These are phyloP conservation scores for Phyto melanocephala DNA, from an alignment of 2,888 invertebrate genomes.

Conservation along the genomic window DNA sequence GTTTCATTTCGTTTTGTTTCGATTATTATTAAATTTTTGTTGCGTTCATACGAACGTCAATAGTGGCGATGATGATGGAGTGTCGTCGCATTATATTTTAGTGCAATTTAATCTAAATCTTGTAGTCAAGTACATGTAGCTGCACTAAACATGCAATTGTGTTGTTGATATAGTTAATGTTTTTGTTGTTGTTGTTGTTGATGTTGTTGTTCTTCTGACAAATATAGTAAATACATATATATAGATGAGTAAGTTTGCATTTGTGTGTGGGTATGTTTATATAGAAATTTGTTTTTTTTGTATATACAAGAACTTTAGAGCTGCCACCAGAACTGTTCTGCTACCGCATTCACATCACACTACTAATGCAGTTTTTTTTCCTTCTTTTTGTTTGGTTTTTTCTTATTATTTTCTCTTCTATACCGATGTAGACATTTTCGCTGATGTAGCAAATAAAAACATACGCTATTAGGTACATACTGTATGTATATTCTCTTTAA, in stretches of 20 bases:
- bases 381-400: slow-evolving; percentile 5
- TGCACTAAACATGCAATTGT: slow-evolving; percentile 19
- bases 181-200: not conserved
- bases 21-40: slow-evolving; percentile 8
- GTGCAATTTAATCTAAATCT: slow-evolving; percentile 48
- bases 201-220: not conserved
- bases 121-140: slow-evolving; percentile 14
- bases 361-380: slow-evolving; percentile 3
- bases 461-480: too few species aligned
- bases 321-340: not conserved
- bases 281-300: not conserved
- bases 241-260: not conserved
- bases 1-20: slow-evolving; percentile 1
- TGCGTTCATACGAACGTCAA: not conserved
- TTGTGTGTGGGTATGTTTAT: not conserved
- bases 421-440: too few species aligned
- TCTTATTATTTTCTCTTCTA: too few species aligned
- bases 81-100: slow-evolving; percentile 9
- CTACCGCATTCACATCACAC: not conserved
- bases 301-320: not conserved
- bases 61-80: not conserved
- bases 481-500: too few species aligned
- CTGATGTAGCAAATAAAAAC: too few species aligned
- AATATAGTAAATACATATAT: not conserved
- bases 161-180: not conserved